These are phyloP conservation scores for Pollicipes pollicipes DNA, from an alignment of 1,140 invertebrate species.

Conservation along the genomic window DNA sequence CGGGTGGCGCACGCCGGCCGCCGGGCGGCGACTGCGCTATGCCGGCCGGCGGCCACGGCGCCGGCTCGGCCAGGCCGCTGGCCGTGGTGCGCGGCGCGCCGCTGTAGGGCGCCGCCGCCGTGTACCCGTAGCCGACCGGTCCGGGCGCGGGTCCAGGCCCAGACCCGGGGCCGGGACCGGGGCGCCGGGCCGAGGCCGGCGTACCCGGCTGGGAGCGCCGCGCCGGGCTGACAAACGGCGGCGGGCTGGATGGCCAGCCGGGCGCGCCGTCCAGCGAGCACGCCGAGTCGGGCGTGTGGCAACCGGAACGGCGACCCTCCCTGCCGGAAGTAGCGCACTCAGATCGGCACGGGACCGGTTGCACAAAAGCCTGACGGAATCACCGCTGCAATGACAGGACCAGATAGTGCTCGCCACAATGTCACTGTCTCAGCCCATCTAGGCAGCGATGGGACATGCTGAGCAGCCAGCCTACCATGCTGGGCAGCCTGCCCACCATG, in stretches of 20 bases:
- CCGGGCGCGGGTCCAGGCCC: conserved; percentile 7
- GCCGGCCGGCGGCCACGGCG: conserved; percentile 10
- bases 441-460: no score
- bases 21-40: no score
- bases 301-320: not conserved
- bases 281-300: not conserved
- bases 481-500: no score
- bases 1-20: no score
- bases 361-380: no score
- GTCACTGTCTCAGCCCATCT: not conserved
- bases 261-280: conserved; percentile 6
- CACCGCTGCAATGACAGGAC: not conserved
- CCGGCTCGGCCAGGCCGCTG: conserved; percentile 15
- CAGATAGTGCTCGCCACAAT: not conserved
- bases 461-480: no score
- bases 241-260: not conserved
- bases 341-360: no score
- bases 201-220: conserved; percentile 5
- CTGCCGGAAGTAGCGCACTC: not conserved
- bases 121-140: no score
- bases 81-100: conserved; percentile 16
- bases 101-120: conserved; percentile 13
- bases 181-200: conserved; percentile 3
- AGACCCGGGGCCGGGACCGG: conserved; percentile 3
- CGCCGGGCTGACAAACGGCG: conserved; percentile 11